A percentile compares a stretch with the other conserved stretches of the same genome.
Evolutionary conservation across 1,140 invertebrate genomes (phyloP).

Genomic region (Chymomyza costata): DNA sequence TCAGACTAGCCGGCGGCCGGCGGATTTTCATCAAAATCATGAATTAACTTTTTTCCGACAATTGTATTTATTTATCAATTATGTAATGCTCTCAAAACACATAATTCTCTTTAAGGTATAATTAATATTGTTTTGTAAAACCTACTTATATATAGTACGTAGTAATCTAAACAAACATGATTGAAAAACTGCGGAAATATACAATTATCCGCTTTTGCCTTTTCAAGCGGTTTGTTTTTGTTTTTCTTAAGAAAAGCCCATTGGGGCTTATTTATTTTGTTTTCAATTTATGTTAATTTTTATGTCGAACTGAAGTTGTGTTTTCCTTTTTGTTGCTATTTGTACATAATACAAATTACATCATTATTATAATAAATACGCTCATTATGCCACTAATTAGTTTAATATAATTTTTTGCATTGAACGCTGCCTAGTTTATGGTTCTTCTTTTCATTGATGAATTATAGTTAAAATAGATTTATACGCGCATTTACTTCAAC

Average conservation of each 20-base stretch:
- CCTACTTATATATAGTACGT: constrained; percentile 67
- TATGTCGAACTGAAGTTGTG: too few relatives aligned
- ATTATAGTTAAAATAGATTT: constrained; percentile 25
- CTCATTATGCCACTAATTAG: constrained; percentile 35
- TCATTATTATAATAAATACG: too few relatives aligned
- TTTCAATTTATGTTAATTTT: constrained; percentile 15
- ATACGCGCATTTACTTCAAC: constrained; percentile 52
- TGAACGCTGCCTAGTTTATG: constrained; percentile 27
- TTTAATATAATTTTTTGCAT: too few relatives aligned
- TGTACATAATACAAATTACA: constrained; percentile 68
- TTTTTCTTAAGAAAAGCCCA: constrained; percentile 31
- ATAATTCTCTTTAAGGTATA: constrained; percentile 45
- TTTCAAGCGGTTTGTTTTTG: constrained; percentile 20
- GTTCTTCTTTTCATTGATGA: constrained; percentile 29
- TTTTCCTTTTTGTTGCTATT: constrained; percentile 38
- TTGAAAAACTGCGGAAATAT: constrained; percentile 48
- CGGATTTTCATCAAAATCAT: constrained; percentile 12
- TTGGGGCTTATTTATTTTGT: constrained; percentile 24
- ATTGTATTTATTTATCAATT: constrained; percentile 30
- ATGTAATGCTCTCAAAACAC: constrained; percentile 45
- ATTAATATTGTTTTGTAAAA: constrained; percentile 67
- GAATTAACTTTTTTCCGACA: constrained; percentile 35
- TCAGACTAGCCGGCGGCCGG: constrained; percentile 19
- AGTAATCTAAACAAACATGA: constrained; percentile 38
- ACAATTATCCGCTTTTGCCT: too few relatives aligned